Evolutionary conservation across 2,888 invertebrate species (phyloP).

Genomic region (Zaprionus obscuricornis): DNA sequence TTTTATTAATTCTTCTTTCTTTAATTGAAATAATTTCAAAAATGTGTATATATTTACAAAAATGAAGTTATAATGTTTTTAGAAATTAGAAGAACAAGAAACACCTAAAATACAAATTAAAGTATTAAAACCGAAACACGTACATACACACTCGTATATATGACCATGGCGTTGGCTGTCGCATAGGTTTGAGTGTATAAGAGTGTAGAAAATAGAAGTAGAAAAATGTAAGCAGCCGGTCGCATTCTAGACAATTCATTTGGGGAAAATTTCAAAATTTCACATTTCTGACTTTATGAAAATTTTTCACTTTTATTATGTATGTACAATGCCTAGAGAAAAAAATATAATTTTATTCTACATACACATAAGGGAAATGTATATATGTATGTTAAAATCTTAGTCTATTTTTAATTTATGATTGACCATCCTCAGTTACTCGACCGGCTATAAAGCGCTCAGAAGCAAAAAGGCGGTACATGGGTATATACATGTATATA

Average conservation of each 20-base stretch:
- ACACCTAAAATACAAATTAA: conserved; percentile 19
- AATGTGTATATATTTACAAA: conserved; percentile 1
- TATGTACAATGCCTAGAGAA: conserved; percentile 4
- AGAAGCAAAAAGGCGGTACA: conserved; percentile 45
- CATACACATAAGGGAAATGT: conserved; percentile 27
- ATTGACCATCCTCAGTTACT: conserved; percentile 56
- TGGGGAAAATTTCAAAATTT: conserved; percentile 33
- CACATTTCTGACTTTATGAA: conserved; percentile 23
- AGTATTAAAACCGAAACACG: conserved; percentile 29
- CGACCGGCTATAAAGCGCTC: conserved; percentile 67
- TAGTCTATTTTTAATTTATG: conserved; percentile 76
- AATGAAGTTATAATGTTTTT: neutral
- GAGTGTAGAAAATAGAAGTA: conserved; percentile 64
- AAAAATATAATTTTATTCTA: conserved; percentile 16
- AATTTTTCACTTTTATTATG: conserved; percentile 5
- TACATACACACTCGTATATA: conserved; percentile 29
- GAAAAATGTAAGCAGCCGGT: conserved; percentile 66
- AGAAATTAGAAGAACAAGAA: neutral
- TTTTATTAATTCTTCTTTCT: conserved; percentile 19
- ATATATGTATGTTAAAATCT: conserved; percentile 46
- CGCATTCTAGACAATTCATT: conserved; percentile 38
- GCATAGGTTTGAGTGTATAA: conserved; percentile 39
- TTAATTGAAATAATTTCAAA: conserved; percentile 11
- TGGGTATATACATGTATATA: conserved; percentile 14
- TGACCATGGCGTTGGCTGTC: conserved; percentile 59